A percentile compares a stretch with the other conserved stretches of the same genome.
phyloP scores from a whole-genome alignment of 2,888 invertebrate species.

The Lymantria monacha region DNA sequence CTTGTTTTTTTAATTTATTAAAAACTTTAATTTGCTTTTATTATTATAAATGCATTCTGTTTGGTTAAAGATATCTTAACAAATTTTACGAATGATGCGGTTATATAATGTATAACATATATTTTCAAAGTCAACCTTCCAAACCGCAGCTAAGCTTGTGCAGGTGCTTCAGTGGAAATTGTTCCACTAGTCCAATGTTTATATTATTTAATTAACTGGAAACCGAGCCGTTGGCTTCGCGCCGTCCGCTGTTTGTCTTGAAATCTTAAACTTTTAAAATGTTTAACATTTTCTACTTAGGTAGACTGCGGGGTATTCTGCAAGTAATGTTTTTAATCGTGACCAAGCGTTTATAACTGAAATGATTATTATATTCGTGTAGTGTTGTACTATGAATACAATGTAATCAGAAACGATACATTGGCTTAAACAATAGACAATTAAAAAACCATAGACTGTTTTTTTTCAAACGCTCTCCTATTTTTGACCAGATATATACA shows the following conservation, averaged over 20 bases:
- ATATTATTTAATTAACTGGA: slow-evolving; percentile 81
- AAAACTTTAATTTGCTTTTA: too few relatives aligned
- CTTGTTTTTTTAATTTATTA: too few relatives aligned
- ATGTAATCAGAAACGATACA: too few relatives aligned
- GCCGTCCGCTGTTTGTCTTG: slow-evolving; percentile 42
- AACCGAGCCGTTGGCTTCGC: slow-evolving; percentile 49
- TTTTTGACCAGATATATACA: too few relatives aligned
- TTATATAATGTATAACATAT: slow-evolving; percentile 27
- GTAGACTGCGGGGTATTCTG: slow-evolving; percentile 1
- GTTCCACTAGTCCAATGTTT: slow-evolving; percentile 71
- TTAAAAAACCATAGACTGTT: too few relatives aligned
- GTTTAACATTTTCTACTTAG: slow-evolving; percentile 11
- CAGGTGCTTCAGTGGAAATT: slow-evolving; percentile 69
- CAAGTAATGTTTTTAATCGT: neutral
- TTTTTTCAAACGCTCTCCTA: too few relatives aligned
- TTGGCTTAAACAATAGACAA: too few relatives aligned
- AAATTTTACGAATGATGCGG: neutral
- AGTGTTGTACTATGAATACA: neutral
- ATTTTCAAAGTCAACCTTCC: slow-evolving; percentile 49
- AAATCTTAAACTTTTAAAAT: slow-evolving; percentile 33
- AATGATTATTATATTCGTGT: neutral
- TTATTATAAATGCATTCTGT: too few relatives aligned
- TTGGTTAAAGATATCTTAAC: neutral
- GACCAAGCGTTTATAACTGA: too few relatives aligned
- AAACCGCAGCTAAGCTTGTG: slow-evolving; percentile 55